Base-by-base conservation (phyloP, 2,113 vertebrate species). In the Amphiprion ocellaris region DNA sequence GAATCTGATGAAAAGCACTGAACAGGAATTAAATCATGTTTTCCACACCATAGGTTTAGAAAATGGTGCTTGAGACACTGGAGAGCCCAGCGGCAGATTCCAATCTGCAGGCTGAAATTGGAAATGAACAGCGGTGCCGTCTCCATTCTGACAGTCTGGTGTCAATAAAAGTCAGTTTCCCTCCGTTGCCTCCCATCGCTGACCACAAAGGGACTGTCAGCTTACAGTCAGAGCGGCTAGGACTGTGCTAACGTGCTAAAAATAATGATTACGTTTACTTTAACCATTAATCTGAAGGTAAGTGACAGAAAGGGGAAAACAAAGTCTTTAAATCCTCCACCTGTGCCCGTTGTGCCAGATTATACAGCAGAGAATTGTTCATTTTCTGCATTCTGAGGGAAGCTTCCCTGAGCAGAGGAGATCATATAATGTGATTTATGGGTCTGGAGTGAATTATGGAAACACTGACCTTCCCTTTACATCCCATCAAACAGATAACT, bases 21-120 rank as follows among this genome's bases (percentile, higher is more conserved):
- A 92, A 92, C 93, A 89, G 90, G 92, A 94, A 93, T 92, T 91
- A 93, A 94, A 93, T 93, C 91, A 91, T 90, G 92, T 93, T 93
- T 93, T 94, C 92, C 92, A 93, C 91, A 89, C 90, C 92, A 93
- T 91, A 88, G 92, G 81, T 87, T 92, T 84, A 74, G 93, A 92
- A 93, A 93, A 93, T 94, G 92, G 92, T 90, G 90, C 89, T 89
- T 89, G 88, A 91, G 91, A 92, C 90, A 91, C 82, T 85, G 87
- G 81, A 91, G 92, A 83, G 90, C 68, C 85, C 89, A 77, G 83
- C 87, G 79, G 89, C 75, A 74, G 82, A 90, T 93, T 91, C 90
- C 92, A 93, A 92, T 94, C 92, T 93, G 87, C 55, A 56, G 72
- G 83, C 90, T 91, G 89, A 94, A 92, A 93, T 92, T 93, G 92